Percentiles rank a stretch among this genome's conserved stretches.
These are phyloP conservation scores for Mastomys coucha DNA, from an alignment of 2,113 vertebrate genomes.

Conservation along the genomic window DNA sequence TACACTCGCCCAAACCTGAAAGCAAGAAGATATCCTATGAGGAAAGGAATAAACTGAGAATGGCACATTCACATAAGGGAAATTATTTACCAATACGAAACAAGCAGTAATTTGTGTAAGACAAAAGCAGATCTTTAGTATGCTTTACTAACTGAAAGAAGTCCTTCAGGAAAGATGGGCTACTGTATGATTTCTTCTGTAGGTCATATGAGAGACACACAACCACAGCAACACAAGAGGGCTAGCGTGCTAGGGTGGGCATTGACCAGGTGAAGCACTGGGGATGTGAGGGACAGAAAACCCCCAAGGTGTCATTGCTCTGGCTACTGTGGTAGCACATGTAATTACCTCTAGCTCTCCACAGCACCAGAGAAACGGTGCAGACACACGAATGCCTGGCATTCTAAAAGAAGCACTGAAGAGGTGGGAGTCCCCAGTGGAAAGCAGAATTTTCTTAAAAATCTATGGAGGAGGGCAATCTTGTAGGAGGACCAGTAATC, in stretches of 20 bases:
- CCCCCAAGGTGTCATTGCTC: not conserved
- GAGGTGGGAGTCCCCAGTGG: not conserved
- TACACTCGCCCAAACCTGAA: not conserved
- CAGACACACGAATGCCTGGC: not conserved
- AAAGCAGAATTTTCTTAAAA: not conserved
- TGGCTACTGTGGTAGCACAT: not conserved
- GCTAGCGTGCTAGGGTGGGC: not conserved
- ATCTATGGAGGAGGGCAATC: too few relatives aligned
- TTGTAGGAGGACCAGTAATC: too few relatives aligned
- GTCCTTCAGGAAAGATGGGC: not conserved
- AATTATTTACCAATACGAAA: not conserved
- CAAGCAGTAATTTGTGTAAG: not conserved
- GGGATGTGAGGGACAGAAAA: not conserved
- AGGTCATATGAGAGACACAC: not conserved
- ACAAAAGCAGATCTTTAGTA: not conserved
- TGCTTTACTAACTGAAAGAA: not conserved
- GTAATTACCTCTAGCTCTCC: not conserved
- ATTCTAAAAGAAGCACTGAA: not conserved
- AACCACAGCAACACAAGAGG: not conserved
- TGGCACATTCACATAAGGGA: not conserved
- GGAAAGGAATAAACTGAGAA: not conserved
- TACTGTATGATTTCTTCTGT: constrained; percentile 14
- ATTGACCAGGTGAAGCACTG: not conserved
- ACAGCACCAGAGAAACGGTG: not conserved
- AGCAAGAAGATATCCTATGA: not conserved